Evolutionary conservation across 2,113 vertebrate species (phyloP), one percentile per base, ranked within the genome.

Genomic region (Microtus pennsylvanicus): DNA sequence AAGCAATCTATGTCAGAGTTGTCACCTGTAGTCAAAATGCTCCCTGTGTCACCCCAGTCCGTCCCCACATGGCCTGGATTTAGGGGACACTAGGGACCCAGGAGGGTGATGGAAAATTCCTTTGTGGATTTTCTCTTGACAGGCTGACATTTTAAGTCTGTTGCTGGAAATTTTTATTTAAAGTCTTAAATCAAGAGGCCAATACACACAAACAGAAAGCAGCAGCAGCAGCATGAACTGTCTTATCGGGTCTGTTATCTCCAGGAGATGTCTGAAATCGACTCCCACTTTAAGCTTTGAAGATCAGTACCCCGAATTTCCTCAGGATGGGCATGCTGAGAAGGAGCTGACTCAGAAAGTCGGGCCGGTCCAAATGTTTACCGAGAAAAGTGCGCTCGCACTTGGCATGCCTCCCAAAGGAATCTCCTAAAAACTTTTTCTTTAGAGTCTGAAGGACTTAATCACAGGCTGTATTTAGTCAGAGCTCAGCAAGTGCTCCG

Each of bases 391-490:
- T 47, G 3, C 21, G 3, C 78, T 87, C 38, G 50, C 21, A 65
- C 33, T 89, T 80, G 21, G 55, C n/a, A 75, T 12, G 42, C 19
- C 45, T 88, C 74, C 69, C 85, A 42, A 89, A 88, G 42, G 85
- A 88, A n/a, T 94, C 95, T 88, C 70, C 83, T 47, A 88, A 85
- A 96, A 96, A 92, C 75, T 95, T 95, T 96, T 97, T 92, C 87
- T 67, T 95, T 93, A 47, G 45, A 5, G 45, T 74, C 88, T 94
- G 76, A 94, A 80, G 88, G 38, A 89, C 67, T 76, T 76, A 90
- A 87, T 88, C 90, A 90, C 0, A 85, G 50, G 17, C 70, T 76
- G 22, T 33, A 16, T 93, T 87, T 75, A 95, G 82, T 95, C 87
- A 92, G 87, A 81, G 67, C 13, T 86, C 90, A 77, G 70, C 58